phyloP scores from a whole-genome alignment of 2,888 invertebrate genomes.

The Anticlea derivata region DNA sequence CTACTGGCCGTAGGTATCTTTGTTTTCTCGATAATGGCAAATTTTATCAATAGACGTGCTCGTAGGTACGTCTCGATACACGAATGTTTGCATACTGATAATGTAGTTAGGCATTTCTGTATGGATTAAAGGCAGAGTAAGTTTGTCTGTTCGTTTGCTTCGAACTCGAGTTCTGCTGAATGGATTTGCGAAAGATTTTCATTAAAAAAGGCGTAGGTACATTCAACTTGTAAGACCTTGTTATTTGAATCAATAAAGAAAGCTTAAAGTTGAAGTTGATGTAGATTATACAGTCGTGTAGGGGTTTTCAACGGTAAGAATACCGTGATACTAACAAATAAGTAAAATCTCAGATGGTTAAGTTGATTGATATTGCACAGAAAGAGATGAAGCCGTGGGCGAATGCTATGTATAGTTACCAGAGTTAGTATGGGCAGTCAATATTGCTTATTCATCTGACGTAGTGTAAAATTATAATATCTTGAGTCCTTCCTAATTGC shows the following conservation, averaged over 20 bases:
- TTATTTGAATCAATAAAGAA: no score
- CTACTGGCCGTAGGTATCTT: conserved; percentile 1
- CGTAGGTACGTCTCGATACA: conserved; percentile 26
- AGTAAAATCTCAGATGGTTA: no score
- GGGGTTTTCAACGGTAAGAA: no score
- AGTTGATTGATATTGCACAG: no score
- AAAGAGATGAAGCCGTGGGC: no score
- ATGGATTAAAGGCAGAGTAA: not conserved
- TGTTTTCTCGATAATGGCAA: conserved; percentile 8
- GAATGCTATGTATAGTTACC: not conserved
- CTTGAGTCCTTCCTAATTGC: conserved; percentile 14
- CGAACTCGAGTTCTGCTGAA: not conserved
- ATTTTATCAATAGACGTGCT: conserved; percentile 21
- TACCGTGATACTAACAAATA: no score
- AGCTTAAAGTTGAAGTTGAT: no score
- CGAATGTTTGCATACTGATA: conserved; percentile 30
- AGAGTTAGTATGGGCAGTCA: not conserved
- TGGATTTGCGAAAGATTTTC: not conserved
- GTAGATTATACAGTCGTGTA: no score
- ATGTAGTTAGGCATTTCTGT: conserved; percentile 11
- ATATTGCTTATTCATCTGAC: conserved; percentile 30
- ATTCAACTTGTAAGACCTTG: no score
- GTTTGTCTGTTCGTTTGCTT: not conserved
- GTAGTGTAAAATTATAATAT: conserved; percentile 1
- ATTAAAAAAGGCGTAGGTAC: no score